Evolutionary conservation across 2,797 vertebrate species (phyloP), one percentile per base, ranked within the genome.

Genomic region (Thunnus albacares): DNA sequence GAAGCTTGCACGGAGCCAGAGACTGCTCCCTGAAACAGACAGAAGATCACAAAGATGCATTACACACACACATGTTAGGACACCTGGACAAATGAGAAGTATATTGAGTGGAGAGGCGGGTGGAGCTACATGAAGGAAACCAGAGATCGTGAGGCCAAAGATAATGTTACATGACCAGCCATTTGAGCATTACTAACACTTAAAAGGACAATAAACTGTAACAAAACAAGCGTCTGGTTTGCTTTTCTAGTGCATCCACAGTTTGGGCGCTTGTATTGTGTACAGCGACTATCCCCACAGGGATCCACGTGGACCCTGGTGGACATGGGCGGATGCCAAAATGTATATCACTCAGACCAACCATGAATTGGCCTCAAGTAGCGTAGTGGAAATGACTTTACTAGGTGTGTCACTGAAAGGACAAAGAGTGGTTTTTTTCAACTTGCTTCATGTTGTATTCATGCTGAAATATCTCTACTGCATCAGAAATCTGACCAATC

Each of bases 1-100:
- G 98, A 99, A 78, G 98, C 98, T 95, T 99, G 98, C 81, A 99
- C 97, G 5, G 98, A 99, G 81, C 98, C 98, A 66, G 98, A 99
- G 81, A 99, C 97, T 1, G 98, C 98, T 87, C 97, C 98, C 98
- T 99, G 95, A 75, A 94, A 96, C 45, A 78, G 0, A 58, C 22
- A 35, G 12, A 75, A 24, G 57, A 80, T 4, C 35, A 62, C 9
- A 61, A 17, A 38, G 45, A 6, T 45, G 2, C 43, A 56, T 43
- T 58, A 77, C 17, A 73, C 10, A 5, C 10, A 5, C 5, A 47
- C 35, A 52, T 35, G 9, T 26, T 24, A 13, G 22, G 43, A 60
- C 38, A 28, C 13, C 22, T n/a, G 64, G 57, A 71, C 24, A 51
- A 63, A 55, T 43, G 14, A 13, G 8, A 38, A 38, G 10, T 10